Evolutionary conservation across 2,113 vertebrate genomes (phyloP), one percentile per base, ranked within the genome.

Genomic region (Taurulus bubalis): DNA sequence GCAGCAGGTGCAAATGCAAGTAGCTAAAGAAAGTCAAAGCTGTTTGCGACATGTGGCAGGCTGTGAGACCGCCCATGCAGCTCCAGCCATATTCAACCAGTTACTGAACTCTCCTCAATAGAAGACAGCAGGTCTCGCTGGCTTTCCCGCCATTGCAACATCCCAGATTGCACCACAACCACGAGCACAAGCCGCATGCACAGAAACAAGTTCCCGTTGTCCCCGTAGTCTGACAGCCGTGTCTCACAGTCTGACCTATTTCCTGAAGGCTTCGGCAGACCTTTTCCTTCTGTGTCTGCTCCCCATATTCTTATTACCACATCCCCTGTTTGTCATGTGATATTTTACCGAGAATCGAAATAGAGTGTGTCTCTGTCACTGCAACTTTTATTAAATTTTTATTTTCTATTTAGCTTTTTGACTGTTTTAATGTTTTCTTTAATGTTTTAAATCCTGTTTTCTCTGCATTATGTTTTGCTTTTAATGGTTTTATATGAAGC

Each of bases 111-210:
- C 26, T 62, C 56, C 40, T 67, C 36, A 32, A 7, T 24, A 49
- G 18, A 26, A 36, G 30, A 47, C 58, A 65, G 34, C 22, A n/a
- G 36, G 63, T 65, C 63, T 24, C 10, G 18, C 28, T 58, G 47
- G 58, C 66, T 83, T 80, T 75, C 87, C 85, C 45, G 42, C 32
- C 34, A 72, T 75, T 86, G 70, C 83, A 84, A 53, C 75, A 75
- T 80, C 75, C 56, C 4, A 70, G 74, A 70, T 85, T 68, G 51
- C 75, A 84, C 63, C 74, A 51, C 45, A 69, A 47, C 80, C 32
- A 26, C 51, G 49, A 62, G 67, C 63, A 80, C 66, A 20, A 53
- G 79, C 49, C 74, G 65, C 30, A 0, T 51, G 51, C 56, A 59
- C 24, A 58, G 40, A 32, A 32, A 70, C 58, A 38, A 8, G 49